A percentile compares a stretch with the other conserved stretches of the same genome.
phyloP scores from a whole-genome alignment of 1,140 invertebrate genomes.

The Bombyx mori region DNA sequence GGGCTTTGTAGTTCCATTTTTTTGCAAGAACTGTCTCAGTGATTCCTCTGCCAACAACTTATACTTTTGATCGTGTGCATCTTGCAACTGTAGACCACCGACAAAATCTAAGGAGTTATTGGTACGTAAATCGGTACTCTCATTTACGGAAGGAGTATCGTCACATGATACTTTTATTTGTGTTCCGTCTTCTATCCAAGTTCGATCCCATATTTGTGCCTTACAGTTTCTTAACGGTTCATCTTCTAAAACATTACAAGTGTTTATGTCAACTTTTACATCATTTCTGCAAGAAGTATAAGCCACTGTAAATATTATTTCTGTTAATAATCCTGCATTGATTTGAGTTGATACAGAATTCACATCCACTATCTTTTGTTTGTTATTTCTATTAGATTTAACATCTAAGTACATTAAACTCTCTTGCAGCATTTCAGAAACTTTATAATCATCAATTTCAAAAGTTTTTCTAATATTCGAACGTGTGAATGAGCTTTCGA shows the following conservation, averaged over 20 bases:
- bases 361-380: constrained; percentile 37
- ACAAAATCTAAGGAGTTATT: constrained; percentile 18
- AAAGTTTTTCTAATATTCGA: constrained; percentile 7
- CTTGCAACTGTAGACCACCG: constrained; percentile 8
- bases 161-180: constrained; percentile 63
- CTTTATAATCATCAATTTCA: constrained; percentile 24
- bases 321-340: constrained; percentile 49
- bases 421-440: constrained; percentile 32
- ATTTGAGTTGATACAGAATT: constrained; percentile 33
- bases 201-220: constrained; percentile 73
- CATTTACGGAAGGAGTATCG: constrained; percentile 13
- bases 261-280: constrained; percentile 17
- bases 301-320: constrained; percentile 64
- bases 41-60: constrained; percentile 28
- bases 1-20: constrained; percentile 6
- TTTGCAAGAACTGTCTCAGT: constrained; percentile 24
- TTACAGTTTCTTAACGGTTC: constrained; percentile 57
- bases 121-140: constrained; percentile 9
- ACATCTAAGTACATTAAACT: constrained; percentile 35
- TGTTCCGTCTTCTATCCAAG: constrained; percentile 72
- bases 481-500: constrained; percentile 26
- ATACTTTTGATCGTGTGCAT: constrained; percentile 22
- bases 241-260: constrained; percentile 32
- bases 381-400: constrained; percentile 36
- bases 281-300: constrained; percentile 58